phyloP scores from a whole-genome alignment of 2,888 invertebrate species.

The Horisme vitalbata region DNA sequence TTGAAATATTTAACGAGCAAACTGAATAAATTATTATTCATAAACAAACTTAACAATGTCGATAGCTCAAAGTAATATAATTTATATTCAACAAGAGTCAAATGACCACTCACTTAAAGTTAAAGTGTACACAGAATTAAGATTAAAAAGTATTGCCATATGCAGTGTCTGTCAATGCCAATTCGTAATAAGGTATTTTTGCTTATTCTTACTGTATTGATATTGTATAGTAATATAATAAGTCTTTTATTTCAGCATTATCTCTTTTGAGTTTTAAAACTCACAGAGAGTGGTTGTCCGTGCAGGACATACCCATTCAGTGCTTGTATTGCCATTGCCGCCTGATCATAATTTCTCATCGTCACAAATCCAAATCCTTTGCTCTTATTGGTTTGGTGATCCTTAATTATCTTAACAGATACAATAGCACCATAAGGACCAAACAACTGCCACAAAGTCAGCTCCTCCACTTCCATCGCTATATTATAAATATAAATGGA shows the following conservation, averaged over 20 bases:
- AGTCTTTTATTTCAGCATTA: constrained; percentile 72
- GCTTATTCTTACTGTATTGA: constrained; percentile 79
- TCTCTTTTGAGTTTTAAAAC: constrained; percentile 82
- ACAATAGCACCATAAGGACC: constrained; percentile 83
- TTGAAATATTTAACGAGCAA: constrained; percentile 83
- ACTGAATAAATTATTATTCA: constrained; percentile 83
- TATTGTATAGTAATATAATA: constrained; percentile 69
- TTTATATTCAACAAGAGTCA: constrained; percentile 75
- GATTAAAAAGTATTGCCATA: constrained; percentile 55
- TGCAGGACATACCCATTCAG: constrained; percentile 76
- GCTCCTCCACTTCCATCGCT: constrained; percentile 78
- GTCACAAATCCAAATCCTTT: constrained; percentile 82
- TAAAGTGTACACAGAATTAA: constrained; percentile 59
- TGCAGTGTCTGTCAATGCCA: constrained; percentile 63
- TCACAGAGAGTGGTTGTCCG: constrained; percentile 78
- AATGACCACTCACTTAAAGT: constrained; percentile 63
- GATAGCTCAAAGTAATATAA: constrained; percentile 82
- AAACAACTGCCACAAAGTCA: constrained; percentile 79
- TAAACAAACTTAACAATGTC: constrained; percentile 83
- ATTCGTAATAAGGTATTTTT: constrained; percentile 65
- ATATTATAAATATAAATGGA: constrained; percentile 82
- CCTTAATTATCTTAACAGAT: constrained; percentile 81
- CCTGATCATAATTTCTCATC: constrained; percentile 81
- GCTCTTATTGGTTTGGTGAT: constrained; percentile 80
- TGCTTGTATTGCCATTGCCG: constrained; percentile 81